Conservation (phyloP, 1,140 invertebrate species). For the Theocolax elegans region DNA sequence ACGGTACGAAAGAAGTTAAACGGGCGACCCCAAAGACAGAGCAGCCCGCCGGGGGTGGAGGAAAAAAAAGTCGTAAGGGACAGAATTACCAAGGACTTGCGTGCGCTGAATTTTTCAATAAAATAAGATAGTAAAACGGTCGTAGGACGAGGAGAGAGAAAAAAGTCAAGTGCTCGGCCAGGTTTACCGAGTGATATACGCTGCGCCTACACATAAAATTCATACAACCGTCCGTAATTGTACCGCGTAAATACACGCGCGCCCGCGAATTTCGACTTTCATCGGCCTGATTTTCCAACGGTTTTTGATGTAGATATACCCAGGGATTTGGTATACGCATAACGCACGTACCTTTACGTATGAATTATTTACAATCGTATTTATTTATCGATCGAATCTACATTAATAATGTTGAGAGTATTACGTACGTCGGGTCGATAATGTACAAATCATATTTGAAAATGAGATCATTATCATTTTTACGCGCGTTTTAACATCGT, state of each 20-base stretch:
- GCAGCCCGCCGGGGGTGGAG: too few relatives aligned
- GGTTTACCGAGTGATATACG: too few relatives aligned
- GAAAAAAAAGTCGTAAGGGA: background rate
- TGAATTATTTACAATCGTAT: background rate
- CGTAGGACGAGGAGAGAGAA: too few relatives aligned
- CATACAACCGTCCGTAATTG: background rate
- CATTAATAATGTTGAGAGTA: background rate
- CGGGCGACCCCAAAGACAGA: too few relatives aligned
- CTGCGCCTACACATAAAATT: background rate
- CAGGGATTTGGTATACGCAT: too few relatives aligned
- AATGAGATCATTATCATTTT: background rate
- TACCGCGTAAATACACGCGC: background rate
- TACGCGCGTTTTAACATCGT: background rate
- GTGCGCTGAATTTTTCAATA: constrained; percentile 10
- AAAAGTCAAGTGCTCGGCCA: too few relatives aligned
- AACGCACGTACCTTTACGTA: background rate
- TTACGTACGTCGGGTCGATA: background rate
- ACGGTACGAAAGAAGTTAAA: background rate
- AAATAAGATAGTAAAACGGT: background rate
- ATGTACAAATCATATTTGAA: background rate
- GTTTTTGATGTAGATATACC: constrained; percentile 7
- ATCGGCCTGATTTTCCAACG: background rate
- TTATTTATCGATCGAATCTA: background rate
- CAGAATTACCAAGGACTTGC: background rate
- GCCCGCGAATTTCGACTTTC: background rate